Percentiles rank a stretch among this genome's conserved stretches.
Evolutionary conservation across 1,140 invertebrate species (phyloP).

Genomic region (Macrotrachela quadricornifera): DNA sequence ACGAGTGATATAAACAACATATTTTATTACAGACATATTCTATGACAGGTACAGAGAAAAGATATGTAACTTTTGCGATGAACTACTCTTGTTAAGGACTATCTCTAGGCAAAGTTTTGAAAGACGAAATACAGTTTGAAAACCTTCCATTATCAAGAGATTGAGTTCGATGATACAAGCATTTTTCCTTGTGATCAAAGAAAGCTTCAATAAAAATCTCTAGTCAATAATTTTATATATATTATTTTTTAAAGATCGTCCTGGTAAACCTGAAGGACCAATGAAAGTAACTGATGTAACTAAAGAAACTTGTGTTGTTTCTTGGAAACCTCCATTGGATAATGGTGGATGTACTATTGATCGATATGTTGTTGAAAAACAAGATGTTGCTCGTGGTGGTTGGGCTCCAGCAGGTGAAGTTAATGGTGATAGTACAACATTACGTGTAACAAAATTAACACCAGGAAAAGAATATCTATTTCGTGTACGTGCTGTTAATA

Average conservation of each 20-base stretch:
- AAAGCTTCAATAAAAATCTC: background rate
- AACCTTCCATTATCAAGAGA: background rate
- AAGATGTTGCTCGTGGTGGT: constrained; percentile 68
- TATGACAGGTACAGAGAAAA: too few species aligned
- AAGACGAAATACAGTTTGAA: too few species aligned
- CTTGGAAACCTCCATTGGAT: constrained; percentile 91
- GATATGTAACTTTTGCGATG: too few species aligned
- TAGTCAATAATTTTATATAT: background rate
- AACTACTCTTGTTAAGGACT: too few species aligned
- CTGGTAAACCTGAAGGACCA: constrained; percentile 72
- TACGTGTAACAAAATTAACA: constrained; percentile 39
- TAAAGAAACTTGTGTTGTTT: constrained; percentile 78
- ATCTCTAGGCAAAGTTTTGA: too few species aligned
- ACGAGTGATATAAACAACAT: too few species aligned
- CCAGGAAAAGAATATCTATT: constrained; percentile 86
- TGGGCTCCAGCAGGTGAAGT: constrained; percentile 51
- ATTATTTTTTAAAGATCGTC: constrained; percentile 42
- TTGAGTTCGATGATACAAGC: background rate
- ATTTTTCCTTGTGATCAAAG: background rate
- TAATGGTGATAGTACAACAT: constrained; percentile 19
- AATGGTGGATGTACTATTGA: constrained; percentile 88
- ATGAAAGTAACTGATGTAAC: constrained; percentile 75
- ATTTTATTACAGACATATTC: too few species aligned
- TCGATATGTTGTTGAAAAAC: constrained; percentile 77
- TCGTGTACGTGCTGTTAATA: constrained; percentile 75